Conservation (phyloP, 2,888 invertebrate species). For the Phalera bucephala region DNA sequence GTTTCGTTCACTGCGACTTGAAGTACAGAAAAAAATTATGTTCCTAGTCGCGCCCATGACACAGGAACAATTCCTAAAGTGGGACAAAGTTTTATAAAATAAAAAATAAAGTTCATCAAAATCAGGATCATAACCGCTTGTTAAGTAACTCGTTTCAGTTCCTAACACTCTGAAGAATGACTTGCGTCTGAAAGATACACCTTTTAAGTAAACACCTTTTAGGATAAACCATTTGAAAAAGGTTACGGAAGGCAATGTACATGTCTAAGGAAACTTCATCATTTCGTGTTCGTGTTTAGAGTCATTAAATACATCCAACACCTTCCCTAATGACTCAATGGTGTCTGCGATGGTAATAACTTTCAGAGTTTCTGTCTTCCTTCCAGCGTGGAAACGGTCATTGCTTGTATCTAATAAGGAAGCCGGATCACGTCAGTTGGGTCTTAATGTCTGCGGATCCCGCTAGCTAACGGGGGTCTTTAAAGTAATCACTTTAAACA, state of each 20-base stretch:
- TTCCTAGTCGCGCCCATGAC: too few species aligned
- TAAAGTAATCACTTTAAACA: slow-evolving; percentile 45
- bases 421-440: slow-evolving; percentile 38
- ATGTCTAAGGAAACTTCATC: slow-evolving; percentile 9
- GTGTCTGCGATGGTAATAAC: slow-evolving; percentile 24
- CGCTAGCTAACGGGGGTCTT: slow-evolving; percentile 40
- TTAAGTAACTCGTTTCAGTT: too few species aligned
- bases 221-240: too few species aligned
- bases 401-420: slow-evolving; percentile 45
- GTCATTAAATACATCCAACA: slow-evolving; percentile 23
- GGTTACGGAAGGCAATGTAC: slow-evolving; percentile 1
- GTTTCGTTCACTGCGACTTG: too few species aligned
- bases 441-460: slow-evolving; percentile 43
- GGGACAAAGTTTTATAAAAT: too few species aligned
- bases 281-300: slow-evolving; percentile 23
- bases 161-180: too few species aligned
- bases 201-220: too few species aligned
- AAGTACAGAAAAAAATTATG: too few species aligned
- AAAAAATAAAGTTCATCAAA: too few species aligned
- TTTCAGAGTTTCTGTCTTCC: slow-evolving; percentile 14
- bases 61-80: too few species aligned
- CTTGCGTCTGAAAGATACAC: too few species aligned
- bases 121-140: too few species aligned
- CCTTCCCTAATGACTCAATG: slow-evolving; percentile 28
- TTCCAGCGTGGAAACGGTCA: slow-evolving; percentile 28